A percentile compares a stretch with the other conserved stretches of the same genome.
phyloP scores from a whole-genome alignment of 2,797 vertebrate species.

The Rhadinocentrus ornatus region DNA sequence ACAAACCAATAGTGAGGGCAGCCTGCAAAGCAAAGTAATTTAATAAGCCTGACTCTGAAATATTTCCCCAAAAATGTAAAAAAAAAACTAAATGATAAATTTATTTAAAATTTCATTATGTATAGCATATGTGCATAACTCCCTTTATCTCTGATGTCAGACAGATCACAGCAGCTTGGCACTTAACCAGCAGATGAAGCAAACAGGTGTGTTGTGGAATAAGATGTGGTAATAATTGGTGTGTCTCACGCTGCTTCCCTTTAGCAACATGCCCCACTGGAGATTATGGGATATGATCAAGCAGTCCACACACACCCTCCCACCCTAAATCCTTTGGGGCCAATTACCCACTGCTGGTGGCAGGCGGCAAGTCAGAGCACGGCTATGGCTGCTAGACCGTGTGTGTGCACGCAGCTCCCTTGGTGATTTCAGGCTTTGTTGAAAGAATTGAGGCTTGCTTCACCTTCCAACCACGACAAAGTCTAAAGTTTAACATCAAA shows the following conservation, averaged over 20 bases:
- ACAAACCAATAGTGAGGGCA: too few species aligned
- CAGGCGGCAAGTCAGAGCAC: slow-evolving; percentile 82
- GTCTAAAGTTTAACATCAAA: not conserved
- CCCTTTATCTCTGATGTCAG: slow-evolving; percentile 22
- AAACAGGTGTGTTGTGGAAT: slow-evolving; percentile 80
- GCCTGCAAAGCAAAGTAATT: too few species aligned
- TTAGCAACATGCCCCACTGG: slow-evolving; percentile 79
- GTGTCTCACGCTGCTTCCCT: slow-evolving; percentile 73
- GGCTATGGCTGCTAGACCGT: slow-evolving; percentile 76
- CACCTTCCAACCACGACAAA: slow-evolving; percentile 6
- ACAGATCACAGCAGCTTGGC: slow-evolving; percentile 45
- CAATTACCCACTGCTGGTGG: slow-evolving; percentile 83
- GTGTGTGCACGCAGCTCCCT: slow-evolving; percentile 61
- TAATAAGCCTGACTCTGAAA: too few species aligned
- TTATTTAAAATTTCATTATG: not conserved
- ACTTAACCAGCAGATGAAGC: slow-evolving; percentile 49
- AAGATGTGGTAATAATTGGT: slow-evolving; percentile 81
- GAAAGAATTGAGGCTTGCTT: slow-evolving; percentile 42
- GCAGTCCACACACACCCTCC: slow-evolving; percentile 66
- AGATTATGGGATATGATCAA: slow-evolving; percentile 74
- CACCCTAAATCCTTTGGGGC: slow-evolving; percentile 72
- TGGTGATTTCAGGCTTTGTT: slow-evolving; percentile 54
- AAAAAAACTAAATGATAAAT: too few species aligned
- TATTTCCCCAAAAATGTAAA: not conserved
- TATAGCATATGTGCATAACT: not conserved